These are phyloP conservation scores for Nothoprocta perdicaria DNA, from an alignment of 2,113 vertebrate genomes.

Conservation along the genomic window DNA sequence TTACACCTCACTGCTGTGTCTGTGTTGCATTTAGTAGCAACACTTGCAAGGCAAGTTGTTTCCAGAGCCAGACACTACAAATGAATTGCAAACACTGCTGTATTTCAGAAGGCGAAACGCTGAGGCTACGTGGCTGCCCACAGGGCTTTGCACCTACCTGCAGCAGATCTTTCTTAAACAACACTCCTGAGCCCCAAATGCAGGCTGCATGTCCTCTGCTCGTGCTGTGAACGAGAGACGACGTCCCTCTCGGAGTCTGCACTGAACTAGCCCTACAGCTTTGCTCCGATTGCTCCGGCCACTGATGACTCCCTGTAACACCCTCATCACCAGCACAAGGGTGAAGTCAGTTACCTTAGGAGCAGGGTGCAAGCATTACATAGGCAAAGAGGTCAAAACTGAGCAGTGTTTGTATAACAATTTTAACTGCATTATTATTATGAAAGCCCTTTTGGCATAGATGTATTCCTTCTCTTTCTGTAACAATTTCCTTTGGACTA, in stretches of 20 bases:
- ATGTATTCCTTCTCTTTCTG: background rate
- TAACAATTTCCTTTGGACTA: background rate
- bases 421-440: background rate
- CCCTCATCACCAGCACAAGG: background rate
- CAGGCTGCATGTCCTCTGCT: background rate
- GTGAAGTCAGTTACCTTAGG: background rate
- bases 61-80: background rate
- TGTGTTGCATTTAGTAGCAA: background rate
- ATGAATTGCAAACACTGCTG: background rate
- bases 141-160: background rate
- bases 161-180: background rate
- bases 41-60: background rate
- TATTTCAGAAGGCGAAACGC: background rate
- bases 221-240: rapidly evolving
- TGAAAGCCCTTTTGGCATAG: background rate
- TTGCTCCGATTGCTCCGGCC: background rate
- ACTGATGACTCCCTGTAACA: background rate
- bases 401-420: background rate
- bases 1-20: background rate
- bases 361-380: background rate
- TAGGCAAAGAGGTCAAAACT: background rate
- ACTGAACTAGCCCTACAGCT: too few species aligned
- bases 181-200: background rate
- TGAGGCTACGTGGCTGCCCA: background rate
- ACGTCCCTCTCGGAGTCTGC: background rate